Percentiles rank a stretch among this genome's conserved stretches.
These are phyloP conservation scores for Jaculus jaculus DNA, from an alignment of 2,113 vertebrate species.

Conservation along the genomic window DNA sequence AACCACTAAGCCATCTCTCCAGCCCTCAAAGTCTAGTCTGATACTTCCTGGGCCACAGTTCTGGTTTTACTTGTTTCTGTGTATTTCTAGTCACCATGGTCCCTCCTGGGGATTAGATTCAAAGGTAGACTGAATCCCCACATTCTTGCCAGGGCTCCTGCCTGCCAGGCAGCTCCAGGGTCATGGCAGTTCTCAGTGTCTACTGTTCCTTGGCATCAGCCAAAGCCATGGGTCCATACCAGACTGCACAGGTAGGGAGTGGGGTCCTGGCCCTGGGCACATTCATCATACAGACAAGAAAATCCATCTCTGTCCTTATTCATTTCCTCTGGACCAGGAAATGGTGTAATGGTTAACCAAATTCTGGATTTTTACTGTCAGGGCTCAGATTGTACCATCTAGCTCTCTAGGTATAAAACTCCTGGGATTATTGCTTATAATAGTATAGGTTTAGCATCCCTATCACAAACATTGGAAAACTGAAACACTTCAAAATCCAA, in stretches of 20 bases:
- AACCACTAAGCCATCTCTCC: no score
- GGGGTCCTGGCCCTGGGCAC: no score
- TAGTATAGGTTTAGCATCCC: neutral
- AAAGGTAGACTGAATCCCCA: fast-evolving
- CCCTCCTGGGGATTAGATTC: neutral
- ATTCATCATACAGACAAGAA: neutral
- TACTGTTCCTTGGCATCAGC: neutral
- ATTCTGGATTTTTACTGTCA: neutral
- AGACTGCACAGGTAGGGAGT: no score
- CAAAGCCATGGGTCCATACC: neutral
- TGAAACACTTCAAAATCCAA: neutral
- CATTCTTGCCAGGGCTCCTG: fast-evolving
- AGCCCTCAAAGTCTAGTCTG: no score
- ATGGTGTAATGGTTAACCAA: neutral
- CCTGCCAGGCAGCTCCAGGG: neutral
- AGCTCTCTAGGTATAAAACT: neutral
- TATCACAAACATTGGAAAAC: neutral
- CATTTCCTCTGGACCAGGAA: neutral
- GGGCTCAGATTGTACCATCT: neutral
- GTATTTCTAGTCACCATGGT: neutral
- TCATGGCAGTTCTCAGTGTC: fast-evolving
- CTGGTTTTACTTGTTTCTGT: neutral
- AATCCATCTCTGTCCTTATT: neutral
- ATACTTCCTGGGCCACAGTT: fast-evolving
- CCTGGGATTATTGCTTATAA: neutral